phyloP scores from a whole-genome alignment of 53 echinoderm and acorn worm genomes.

The Apostichopus leukothele region DNA sequence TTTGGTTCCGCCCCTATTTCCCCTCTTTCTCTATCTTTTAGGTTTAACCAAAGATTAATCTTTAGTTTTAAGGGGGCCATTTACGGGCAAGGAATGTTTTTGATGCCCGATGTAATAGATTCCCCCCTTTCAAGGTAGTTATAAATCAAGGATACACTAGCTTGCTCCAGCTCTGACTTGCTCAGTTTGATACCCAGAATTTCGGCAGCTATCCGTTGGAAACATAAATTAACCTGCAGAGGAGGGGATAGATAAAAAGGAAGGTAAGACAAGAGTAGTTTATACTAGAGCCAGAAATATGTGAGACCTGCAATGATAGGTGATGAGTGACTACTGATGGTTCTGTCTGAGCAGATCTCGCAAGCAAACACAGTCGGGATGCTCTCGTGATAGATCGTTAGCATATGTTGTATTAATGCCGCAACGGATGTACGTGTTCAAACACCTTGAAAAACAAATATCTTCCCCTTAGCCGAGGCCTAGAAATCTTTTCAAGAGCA shows the following conservation, averaged over 20 bases:
- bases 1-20: too few relatives aligned
- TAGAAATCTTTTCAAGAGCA: too few relatives aligned
- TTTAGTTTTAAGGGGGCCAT: background rate
- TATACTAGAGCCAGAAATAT: background rate
- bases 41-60: too few relatives aligned
- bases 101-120: too few relatives aligned
- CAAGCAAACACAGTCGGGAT: too few relatives aligned
- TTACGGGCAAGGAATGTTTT: too few relatives aligned
- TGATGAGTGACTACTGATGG: background rate
- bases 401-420: background rate
- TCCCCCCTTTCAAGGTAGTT: background rate
- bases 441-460: background rate
- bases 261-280: background rate
- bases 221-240: constrained; percentile 85
- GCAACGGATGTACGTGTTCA: background rate
- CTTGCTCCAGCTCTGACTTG: constrained; percentile 82
- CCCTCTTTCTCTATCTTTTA: background rate
- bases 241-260: background rate
- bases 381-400: too few relatives aligned
- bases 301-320: background rate
- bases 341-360: background rate
- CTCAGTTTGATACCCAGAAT: constrained; percentile 86
- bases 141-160: constrained; percentile 80
- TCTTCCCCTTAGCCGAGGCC: too few relatives aligned
- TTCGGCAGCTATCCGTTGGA: constrained; percentile 88